Base-by-base conservation (phyloP, 1,140 invertebrate genomes). In the Teleogryllus occipitalis region DNA sequence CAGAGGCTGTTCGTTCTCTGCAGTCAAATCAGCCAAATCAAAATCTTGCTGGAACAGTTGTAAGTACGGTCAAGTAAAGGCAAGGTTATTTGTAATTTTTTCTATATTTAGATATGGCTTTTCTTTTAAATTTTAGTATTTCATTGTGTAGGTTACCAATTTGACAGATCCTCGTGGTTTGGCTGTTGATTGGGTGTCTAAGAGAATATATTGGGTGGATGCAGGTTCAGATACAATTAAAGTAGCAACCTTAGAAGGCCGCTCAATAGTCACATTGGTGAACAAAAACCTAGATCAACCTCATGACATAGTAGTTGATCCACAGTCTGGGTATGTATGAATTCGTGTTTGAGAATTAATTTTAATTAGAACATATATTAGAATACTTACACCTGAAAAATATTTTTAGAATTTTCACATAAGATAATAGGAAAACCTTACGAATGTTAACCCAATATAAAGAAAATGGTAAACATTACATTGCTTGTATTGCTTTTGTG, bases 151-250 rank as follows among this genome's bases (percentile, higher is more conserved):
- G 85, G 81, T 87, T 47, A 82, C 82, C 7, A 87, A 87, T 80
- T 82, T 90, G 49, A 84, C 86, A 21, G 87, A 90, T 78, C 92
- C 95, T 0, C 90, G 92, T 82, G 94, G 93, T 15, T 85, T 97
- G 72, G 90, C 92, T 7, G 89, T 96, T 22, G 95, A 97, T 86
- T 94, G 93, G 90, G 87, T 93, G 8, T 89, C 91, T 0, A 88
- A 90, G 80, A 88, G 90, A 78, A 85, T 96, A 21, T 96, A 95
- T 85, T 93, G 93, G 85, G 90, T 93, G 8, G 93, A 95, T 85
- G 89, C 89, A 47, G 87, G 89, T 81, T 85, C 86, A 75, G 86
- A 90, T 82, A 84, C 88, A 84, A 90, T 96, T 73, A 88, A 89
- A 54, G 90, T 90, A 8, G 87, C 90, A 6, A 88, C 88, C 75